Conservation (phyloP, 1,140 invertebrate species). For the Apis cerana region DNA sequence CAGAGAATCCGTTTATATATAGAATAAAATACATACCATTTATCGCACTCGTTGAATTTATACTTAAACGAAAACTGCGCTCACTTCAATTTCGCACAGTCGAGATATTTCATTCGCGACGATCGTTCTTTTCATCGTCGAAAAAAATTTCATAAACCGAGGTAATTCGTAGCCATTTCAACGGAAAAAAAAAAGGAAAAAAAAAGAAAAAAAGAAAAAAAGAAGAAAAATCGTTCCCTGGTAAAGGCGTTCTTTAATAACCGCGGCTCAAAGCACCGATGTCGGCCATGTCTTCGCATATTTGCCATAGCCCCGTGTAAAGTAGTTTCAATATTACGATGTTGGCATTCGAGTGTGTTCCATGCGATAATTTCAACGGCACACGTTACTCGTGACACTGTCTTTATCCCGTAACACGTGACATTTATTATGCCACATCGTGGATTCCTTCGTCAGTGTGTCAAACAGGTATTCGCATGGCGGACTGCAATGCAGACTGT, state of each 20-base stretch:
- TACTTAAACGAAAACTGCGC: no score
- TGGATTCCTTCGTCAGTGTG: conserved; percentile 42
- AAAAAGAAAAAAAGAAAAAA: neutral
- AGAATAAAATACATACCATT: no score
- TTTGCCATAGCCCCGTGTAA: neutral
- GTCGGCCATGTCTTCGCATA: neutral
- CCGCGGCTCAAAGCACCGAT: neutral
- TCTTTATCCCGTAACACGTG: conserved; percentile 35
- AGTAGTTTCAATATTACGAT: neutral
- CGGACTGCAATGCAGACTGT: conserved; percentile 51
- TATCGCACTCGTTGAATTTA: no score
- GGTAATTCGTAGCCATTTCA: neutral
- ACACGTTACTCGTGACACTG: conserved; percentile 15
- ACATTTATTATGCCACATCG: conserved; percentile 56
- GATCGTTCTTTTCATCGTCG: neutral
- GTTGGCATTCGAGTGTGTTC: conserved; percentile 3
- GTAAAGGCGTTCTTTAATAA: neutral
- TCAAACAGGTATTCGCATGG: conserved; percentile 32
- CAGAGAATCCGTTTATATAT: neutral
- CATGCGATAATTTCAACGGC: conserved; percentile 46
- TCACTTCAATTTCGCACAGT: neutral
- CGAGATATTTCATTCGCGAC: neutral
- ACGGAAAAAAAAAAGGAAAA: neutral
- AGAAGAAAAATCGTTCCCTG: neutral
- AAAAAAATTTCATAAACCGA: neutral